phyloP scores from a whole-genome alignment of 2,888 invertebrate species.

The Griposia aprilina region DNA sequence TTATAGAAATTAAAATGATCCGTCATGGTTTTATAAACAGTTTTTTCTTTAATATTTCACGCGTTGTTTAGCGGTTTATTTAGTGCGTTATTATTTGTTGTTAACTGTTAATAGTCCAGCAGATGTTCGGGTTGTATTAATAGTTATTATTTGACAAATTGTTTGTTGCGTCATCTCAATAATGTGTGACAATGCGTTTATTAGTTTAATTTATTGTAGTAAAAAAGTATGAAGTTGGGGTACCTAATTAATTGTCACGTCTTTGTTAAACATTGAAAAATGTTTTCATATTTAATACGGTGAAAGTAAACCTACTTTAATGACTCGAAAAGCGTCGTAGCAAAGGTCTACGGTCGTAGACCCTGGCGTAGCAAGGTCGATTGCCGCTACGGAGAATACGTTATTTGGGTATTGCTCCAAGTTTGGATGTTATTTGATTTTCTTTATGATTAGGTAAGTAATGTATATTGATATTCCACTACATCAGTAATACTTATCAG shows the following conservation, averaged over 20 bases:
- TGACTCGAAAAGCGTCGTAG: neutral
- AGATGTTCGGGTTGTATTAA: constrained; percentile 76
- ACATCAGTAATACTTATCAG: no score
- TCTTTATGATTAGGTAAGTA: neutral
- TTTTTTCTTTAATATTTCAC: constrained; percentile 82
- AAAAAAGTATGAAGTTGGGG: constrained; percentile 52
- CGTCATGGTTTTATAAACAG: constrained; percentile 85
- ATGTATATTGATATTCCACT: neutral
- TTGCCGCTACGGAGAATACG: neutral
- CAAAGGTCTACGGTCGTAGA: constrained; percentile 13
- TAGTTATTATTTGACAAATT: constrained; percentile 78
- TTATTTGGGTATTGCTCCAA: neutral
- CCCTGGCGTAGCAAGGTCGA: constrained; percentile 11
- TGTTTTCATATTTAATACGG: neutral
- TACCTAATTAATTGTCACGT: constrained; percentile 51
- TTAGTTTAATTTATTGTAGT: constrained; percentile 69
- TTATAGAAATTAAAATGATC: constrained; percentile 81
- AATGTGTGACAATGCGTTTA: constrained; percentile 59
- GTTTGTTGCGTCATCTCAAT: constrained; percentile 64
- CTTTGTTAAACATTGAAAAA: constrained; percentile 42
- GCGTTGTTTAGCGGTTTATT: constrained; percentile 86
- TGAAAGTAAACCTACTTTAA: neutral
- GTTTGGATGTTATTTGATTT: neutral
- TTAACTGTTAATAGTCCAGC: constrained; percentile 67
- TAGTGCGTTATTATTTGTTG: constrained; percentile 74